Evolutionary conservation across 2,888 invertebrate species (phyloP).

Genomic region (Seira sanloemensis): DNA sequence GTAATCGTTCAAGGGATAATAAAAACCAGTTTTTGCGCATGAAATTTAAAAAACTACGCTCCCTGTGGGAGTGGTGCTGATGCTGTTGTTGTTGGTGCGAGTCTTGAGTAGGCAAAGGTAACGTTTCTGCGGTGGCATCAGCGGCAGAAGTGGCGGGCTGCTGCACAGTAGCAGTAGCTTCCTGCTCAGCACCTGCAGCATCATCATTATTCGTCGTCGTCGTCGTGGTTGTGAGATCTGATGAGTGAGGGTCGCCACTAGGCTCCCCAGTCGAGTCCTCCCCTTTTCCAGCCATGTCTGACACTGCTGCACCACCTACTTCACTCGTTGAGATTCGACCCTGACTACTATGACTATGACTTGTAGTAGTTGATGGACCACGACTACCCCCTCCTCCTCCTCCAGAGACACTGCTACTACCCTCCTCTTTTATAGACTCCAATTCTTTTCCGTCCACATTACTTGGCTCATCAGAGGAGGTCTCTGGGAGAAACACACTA

Average conservation of each 20-base stretch:
- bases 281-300: constrained; percentile 58
- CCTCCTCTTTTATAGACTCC: constrained; percentile 71
- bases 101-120: too few species aligned
- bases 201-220: constrained; percentile 28
- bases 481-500: constrained; percentile 39
- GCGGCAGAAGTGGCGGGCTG: background rate
- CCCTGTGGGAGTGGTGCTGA: background rate
- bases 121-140: background rate
- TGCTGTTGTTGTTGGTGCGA: background rate
- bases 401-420: constrained; percentile 45
- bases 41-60: too few species aligned
- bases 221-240: constrained; percentile 53
- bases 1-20: too few species aligned
- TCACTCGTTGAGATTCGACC: constrained; percentile 58
- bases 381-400: constrained; percentile 60
- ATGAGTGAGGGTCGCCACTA: constrained; percentile 15
- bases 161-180: background rate
- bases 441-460: constrained; percentile 68
- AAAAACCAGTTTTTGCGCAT: too few species aligned
- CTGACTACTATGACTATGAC: constrained; percentile 65
- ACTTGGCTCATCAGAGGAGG: constrained; percentile 9
- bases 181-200: constrained; percentile 22
- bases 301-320: constrained; percentile 6
- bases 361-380: constrained; percentile 59
- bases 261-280: constrained; percentile 49